Evolutionary conservation across 2,797 vertebrate genomes (phyloP), one percentile per base, ranked within the genome.

Genomic region (Nasua narica): DNA sequence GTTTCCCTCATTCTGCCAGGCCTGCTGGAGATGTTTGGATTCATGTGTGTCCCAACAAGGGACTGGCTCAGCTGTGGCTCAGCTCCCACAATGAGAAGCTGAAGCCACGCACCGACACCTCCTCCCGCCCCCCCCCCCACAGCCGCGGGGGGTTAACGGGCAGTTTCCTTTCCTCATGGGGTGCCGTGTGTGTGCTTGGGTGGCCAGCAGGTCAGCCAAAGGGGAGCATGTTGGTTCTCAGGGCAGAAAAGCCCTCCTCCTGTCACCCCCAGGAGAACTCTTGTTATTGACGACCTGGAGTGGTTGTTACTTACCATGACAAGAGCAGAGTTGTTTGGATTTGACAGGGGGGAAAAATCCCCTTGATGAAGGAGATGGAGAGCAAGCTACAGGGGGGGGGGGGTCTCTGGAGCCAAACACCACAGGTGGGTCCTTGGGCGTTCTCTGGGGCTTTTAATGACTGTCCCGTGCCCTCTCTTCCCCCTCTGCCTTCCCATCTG

Each of bases 301-400:
- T 99, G 99, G 99, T 99, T 99, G 37, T 99, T 99, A 99, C 98
- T 97, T 99, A 99, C 96, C 99, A 99, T 97, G 99, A 99, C 96
- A n/a, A n/a, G 99, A 99, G 98, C 99, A 99, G 98, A 98, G 98
- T 88, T 99, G 99, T 96, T 98, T 99, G 83, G 99, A 99, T 78
- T 98, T 99, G 48, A 98, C 99, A 1, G 99, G 99, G 95, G 99
- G 99, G 87, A 99, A 98, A 99, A 96, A 98, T 99, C 90, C 99
- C 99, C 94, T 98, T 99, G 96, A 98, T 99, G 13, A 99, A 99
- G 92, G 99, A 99, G 99, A 99, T 99, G 72, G 65, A 70, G 11
- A 65, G 97, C 12, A 32, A 43, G 56, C 14, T 14, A 23, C 37
- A 48, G 37, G 11, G 23, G 32, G 8, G 9, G 70, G 50, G 3